A percentile compares a stretch with the other conserved stretches of the same genome.
These are phyloP conservation scores for Graphium colonna DNA, from an alignment of 2,888 invertebrate genomes.

Conservation along the genomic window DNA sequence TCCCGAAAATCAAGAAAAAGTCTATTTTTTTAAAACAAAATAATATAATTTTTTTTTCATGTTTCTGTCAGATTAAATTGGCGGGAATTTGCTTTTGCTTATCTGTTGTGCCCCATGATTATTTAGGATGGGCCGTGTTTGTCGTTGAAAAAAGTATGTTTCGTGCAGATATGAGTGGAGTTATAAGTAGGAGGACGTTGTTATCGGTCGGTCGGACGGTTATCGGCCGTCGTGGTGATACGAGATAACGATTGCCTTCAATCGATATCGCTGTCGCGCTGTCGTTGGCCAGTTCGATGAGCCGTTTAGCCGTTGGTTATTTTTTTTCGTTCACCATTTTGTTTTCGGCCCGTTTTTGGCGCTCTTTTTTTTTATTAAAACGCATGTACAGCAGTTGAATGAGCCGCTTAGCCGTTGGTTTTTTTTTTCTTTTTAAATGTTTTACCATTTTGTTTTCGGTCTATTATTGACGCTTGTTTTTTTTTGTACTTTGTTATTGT, in stretches of 20 bases:
- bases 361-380: too few relatives aligned
- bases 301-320: slow-evolving; percentile 3
- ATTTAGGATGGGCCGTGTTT: slow-evolving; percentile 1
- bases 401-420: too few relatives aligned
- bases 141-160: slow-evolving; percentile 6
- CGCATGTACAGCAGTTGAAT: too few relatives aligned
- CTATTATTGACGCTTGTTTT: too few relatives aligned
- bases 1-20: too few relatives aligned
- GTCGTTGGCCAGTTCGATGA: slow-evolving; percentile 5
- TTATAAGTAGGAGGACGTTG: slow-evolving; percentile 12
- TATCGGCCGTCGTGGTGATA: slow-evolving; percentile 22
- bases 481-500: too few relatives aligned
- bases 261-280: slow-evolving; percentile 20
- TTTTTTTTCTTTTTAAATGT: too few relatives aligned
- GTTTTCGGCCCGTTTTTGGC: too few relatives aligned
- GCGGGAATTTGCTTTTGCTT: background rate
- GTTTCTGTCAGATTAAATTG: too few relatives aligned
- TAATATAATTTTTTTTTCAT: too few relatives aligned
- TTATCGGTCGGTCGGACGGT: slow-evolving; percentile 14
- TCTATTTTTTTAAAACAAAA: too few relatives aligned
- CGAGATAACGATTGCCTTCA: slow-evolving; percentile 15
- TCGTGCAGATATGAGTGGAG: slow-evolving; percentile 7
- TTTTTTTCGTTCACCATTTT: slow-evolving; percentile 4
- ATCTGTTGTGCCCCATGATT: slow-evolving; percentile 6
- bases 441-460: too few relatives aligned